Conservation (phyloP, 2,113 vertebrate species). For the Microtus montanus region DNA sequence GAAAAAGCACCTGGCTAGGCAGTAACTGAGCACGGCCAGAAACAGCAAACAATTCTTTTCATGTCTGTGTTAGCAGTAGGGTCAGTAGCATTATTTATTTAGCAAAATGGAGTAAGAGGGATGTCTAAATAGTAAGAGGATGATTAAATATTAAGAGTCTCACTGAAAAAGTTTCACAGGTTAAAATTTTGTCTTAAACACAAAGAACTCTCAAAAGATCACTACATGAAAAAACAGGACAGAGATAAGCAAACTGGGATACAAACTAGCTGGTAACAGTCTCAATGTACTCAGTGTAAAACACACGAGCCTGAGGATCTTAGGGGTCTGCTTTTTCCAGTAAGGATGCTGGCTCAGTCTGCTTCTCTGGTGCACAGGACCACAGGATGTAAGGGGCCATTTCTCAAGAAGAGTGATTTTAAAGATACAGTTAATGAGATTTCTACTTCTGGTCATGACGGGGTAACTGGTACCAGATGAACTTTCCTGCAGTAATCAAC, state of each 20-base stretch:
- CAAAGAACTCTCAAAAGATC: constrained; percentile 22
- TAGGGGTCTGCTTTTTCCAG: constrained; percentile 12
- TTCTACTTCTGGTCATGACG: not conserved
- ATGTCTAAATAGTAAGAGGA: constrained; percentile 26
- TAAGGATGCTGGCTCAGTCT: not conserved
- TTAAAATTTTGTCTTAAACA: constrained; percentile 40
- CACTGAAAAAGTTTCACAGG: constrained; percentile 14
- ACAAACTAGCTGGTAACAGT: not conserved
- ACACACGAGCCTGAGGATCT: not conserved
- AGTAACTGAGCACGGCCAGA: not conserved
- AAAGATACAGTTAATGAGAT: not conserved
- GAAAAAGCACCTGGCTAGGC: not conserved
- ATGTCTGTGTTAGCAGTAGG: not conserved
- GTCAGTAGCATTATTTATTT: not conserved
- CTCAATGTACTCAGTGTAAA: not conserved
- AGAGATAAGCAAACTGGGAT: not conserved
- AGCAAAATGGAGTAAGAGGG: not conserved
- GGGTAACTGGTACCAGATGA: not conserved
- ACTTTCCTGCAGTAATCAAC: not conserved
- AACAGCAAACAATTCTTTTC: not conserved
- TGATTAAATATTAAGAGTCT: constrained; percentile 39
- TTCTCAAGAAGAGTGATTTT: constrained; percentile 36
- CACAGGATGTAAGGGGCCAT: not conserved
- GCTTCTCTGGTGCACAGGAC: not conserved
- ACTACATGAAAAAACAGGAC: not conserved